Base-by-base conservation (phyloP, 2,888 invertebrate genomes). In the Catocala sponsa region DNA sequence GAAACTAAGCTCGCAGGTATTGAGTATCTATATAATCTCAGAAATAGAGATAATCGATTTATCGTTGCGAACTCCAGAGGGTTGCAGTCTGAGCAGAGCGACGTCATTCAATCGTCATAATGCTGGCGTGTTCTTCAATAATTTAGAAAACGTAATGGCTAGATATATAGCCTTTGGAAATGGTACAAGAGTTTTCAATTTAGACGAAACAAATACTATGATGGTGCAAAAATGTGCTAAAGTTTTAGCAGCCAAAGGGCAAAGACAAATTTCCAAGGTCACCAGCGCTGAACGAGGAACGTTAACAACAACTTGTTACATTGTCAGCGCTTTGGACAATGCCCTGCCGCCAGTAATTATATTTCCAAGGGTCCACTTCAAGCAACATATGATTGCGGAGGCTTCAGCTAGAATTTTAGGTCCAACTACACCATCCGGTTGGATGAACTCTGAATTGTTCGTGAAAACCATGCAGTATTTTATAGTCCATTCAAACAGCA, bases 401-500 rank as follows among this genome's bases (percentile, higher is more conserved):
- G 84, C 85, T 48, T 86, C 85, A 48, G 50, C 83, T 59, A 88
- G 84, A 10, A 84, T 85, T 35, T 68, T 87, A 61, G 87, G 85
- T 15, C 70, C 86, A 44, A 85, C 84, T 12, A 78, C 71, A 60
- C 72, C 70, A 52, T 71, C 78, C 35, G 87, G 87, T 11, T 87
- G 85, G 85, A 86, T 87, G 84, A 86, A 78, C 58, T 55, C 74
- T 5, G 79, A 83, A 55, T 57, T 83, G 5, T 88, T 88, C 68
- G 57, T 82, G 38, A 53, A 80, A 60, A 79, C 82, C 15, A 79
- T 88, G 62, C 63, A 83, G 56, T 85, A 87, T 77, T 88, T 85
- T 68, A 80, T 84, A 42, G 79, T 72, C 51, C 65, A 78, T 55
- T 64, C 71, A 25, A 58, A 68, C 7, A 43, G 25, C 42, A 43